Percentiles rank a stretch among this genome's conserved stretches.
Conservation (phyloP, 2,888 invertebrate genomes). For the Ectemnius lituratus region DNA sequence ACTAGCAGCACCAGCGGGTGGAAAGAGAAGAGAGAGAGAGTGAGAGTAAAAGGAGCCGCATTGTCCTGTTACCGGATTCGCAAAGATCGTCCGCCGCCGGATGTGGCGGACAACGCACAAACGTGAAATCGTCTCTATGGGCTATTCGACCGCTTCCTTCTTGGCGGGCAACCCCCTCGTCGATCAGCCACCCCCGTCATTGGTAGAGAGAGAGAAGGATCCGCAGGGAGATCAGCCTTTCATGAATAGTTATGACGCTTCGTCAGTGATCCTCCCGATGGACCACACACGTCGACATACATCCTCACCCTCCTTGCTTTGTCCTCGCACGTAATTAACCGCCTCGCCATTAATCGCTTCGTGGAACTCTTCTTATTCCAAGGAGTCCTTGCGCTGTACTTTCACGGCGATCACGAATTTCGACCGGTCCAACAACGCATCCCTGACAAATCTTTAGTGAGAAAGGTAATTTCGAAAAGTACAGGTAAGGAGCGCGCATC, state of each 20-base stretch:
- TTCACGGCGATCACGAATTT: neutral
- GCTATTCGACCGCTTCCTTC: constrained; percentile 16
- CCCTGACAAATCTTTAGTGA: constrained; percentile 33
- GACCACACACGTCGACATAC: constrained; percentile 39
- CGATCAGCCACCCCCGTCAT: constrained; percentile 37
- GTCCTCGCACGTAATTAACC: constrained; percentile 3
- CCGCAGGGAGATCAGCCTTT: constrained; percentile 15
- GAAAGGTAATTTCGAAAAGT: constrained; percentile 10
- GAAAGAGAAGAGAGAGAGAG: constrained; percentile 22
- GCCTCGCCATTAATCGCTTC: constrained; percentile 4
- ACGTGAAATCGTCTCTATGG: constrained; percentile 53
- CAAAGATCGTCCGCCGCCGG: constrained; percentile 61
- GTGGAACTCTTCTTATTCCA: neutral
- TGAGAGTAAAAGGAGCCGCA: constrained; percentile 63
- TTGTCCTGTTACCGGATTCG: constrained; percentile 65
- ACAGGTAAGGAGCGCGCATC: constrained; percentile 7
- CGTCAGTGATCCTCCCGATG: constrained; percentile 45
- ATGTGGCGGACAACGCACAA: constrained; percentile 63
- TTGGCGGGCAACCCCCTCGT: constrained; percentile 30
- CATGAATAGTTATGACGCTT: constrained; percentile 64
- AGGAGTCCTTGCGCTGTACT: neutral
- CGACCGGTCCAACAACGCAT: constrained; percentile 14
- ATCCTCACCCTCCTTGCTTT: constrained; percentile 26
- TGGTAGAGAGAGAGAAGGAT: neutral
- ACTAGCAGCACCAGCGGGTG: constrained; percentile 24